Percentiles rank a stretch among this genome's conserved stretches.
These are phyloP conservation scores for Lottia gigantea DNA, from an alignment of 2,888 invertebrate species.

Conservation along the genomic window DNA sequence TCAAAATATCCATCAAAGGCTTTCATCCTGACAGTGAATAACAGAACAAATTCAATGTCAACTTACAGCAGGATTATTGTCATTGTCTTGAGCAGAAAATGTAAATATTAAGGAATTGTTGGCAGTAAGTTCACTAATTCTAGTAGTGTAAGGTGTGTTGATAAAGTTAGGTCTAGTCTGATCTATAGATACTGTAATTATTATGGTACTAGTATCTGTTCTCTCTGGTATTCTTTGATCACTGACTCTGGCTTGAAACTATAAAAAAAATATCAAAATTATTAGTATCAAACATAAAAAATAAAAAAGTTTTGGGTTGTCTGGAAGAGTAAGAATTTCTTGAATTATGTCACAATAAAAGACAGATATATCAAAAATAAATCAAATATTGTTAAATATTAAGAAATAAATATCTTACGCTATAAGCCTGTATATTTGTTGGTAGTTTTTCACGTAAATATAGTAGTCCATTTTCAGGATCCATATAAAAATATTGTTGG, in stretches of 20 bases:
- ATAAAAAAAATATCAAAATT: too few species aligned
- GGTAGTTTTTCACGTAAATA: constrained; percentile 40
- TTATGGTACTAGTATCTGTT: constrained; percentile 43
- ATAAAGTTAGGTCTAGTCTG: constrained; percentile 41
- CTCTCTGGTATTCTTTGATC: constrained; percentile 47
- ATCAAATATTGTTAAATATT: too few species aligned
- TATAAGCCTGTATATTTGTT: constrained; percentile 28
- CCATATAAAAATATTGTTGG: constrained; percentile 44
- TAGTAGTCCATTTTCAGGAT: constrained; percentile 49
- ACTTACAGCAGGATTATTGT: too few species aligned
- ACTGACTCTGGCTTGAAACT: constrained; percentile 39
- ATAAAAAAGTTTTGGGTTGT: too few species aligned
- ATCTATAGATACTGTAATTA: constrained; percentile 45
- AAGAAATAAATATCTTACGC: constrained; percentile 31
- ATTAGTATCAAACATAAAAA: too few species aligned
- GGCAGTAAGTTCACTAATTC: constrained; percentile 46
- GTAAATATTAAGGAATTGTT: constrained; percentile 37
- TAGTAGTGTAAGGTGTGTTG: constrained; percentile 38
- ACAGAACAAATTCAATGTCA: too few species aligned
- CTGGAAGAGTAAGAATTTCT: too few species aligned
- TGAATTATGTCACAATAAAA: too few species aligned
- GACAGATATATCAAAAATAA: too few species aligned
- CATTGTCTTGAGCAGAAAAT: constrained; percentile 33
- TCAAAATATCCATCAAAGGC: too few species aligned
- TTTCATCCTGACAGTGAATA: too few species aligned